These are phyloP conservation scores for Passerculus sandwichensis DNA, from an alignment of 2,797 vertebrate species.

Conservation along the genomic window DNA sequence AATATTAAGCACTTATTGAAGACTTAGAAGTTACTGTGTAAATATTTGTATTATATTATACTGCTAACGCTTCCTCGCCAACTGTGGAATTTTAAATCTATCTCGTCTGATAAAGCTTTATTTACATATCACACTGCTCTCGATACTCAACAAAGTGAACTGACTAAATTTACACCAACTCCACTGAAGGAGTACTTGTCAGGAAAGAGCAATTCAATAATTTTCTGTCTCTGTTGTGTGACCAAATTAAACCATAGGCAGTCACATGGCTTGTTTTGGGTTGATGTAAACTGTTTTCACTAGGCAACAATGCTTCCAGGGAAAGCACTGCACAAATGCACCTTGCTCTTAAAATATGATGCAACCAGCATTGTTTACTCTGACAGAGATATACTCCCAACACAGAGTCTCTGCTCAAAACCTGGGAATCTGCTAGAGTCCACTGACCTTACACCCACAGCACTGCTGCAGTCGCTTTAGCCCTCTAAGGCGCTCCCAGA, in stretches of 20 bases:
- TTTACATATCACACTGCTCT: slow-evolving; percentile 70
- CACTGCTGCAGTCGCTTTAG: background rate
- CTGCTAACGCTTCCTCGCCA: slow-evolving; percentile 44
- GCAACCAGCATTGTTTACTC: background rate
- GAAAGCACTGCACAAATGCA: background rate
- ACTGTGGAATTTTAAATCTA: slow-evolving; percentile 70
- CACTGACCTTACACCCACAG: too few relatives aligned
- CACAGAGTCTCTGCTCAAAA: background rate
- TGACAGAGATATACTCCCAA: background rate
- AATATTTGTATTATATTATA: slow-evolving; percentile 71
- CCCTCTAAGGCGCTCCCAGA: background rate
- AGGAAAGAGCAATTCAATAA: slow-evolving; percentile 35
- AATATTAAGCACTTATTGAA: slow-evolving; percentile 70
- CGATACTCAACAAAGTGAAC: slow-evolving; percentile 59
- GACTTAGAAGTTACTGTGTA: slow-evolving; percentile 67
- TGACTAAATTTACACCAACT: slow-evolving; percentile 65
- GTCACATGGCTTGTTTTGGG: background rate
- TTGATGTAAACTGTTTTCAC: background rate
- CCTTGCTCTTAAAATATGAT: background rate
- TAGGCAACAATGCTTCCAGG: background rate
- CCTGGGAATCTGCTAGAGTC: background rate
- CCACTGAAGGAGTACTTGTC: slow-evolving; percentile 20
- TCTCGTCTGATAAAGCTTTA: slow-evolving; percentile 66
- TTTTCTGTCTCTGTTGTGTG: background rate
- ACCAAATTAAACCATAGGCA: slow-evolving; percentile 15